phyloP scores from a whole-genome alignment of 2,888 invertebrate species.

The Macrophya annulata region DNA sequence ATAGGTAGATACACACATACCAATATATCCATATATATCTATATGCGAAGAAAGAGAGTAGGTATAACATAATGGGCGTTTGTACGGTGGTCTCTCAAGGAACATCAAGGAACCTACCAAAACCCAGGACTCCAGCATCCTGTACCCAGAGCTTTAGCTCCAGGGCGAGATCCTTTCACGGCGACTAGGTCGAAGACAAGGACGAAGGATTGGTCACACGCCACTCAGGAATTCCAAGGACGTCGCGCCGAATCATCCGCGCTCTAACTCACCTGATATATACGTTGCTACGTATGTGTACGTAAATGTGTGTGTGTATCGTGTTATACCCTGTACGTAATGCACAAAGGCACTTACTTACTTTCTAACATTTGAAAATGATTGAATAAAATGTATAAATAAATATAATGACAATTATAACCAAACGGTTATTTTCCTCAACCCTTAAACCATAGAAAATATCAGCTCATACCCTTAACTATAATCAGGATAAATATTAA shows the following conservation, averaged over 20 bases:
- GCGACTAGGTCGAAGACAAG: slow-evolving; percentile 54
- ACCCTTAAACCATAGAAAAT: not conserved
- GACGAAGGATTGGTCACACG: slow-evolving; percentile 54
- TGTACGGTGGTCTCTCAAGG: not conserved
- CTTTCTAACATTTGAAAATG: not conserved
- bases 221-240: slow-evolving; percentile 54
- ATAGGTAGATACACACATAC: no score
- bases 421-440: no score
- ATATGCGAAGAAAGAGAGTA: not conserved
- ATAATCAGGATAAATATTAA: slow-evolving; percentile 72
- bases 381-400: not conserved
- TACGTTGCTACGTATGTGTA: not conserved
- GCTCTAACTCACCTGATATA: slow-evolving; percentile 38
- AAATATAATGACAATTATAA: not conserved
- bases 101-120: not conserved
- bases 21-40: no score
- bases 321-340: no score
- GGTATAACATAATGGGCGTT: slow-evolving; percentile 16
- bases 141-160: not conserved
- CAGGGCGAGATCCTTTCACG: slow-evolving; percentile 45
- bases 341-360: not conserved
- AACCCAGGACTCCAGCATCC: slow-evolving; percentile 5
- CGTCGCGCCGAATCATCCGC: slow-evolving; percentile 49
- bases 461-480: slow-evolving; percentile 66
- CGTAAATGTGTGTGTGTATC: no score